Conservation (phyloP, 2,888 invertebrate species). For the Ectemnius continuus region DNA sequence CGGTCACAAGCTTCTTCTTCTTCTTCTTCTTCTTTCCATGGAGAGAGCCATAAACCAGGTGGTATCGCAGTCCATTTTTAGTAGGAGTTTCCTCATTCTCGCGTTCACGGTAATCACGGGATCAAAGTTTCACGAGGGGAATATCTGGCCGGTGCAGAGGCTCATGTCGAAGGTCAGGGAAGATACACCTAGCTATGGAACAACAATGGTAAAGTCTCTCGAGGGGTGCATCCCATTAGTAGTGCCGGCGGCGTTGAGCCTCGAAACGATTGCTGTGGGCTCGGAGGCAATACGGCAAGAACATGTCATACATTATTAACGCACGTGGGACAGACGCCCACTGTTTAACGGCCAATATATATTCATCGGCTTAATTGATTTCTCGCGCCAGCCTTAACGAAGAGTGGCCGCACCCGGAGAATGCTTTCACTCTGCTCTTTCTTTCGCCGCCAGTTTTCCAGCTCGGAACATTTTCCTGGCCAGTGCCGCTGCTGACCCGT, state of each 20-base stretch:
- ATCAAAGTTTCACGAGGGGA: slow-evolving; percentile 56
- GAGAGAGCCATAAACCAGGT: not conserved
- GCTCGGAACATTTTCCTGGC: slow-evolving; percentile 3
- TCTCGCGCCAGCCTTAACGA: slow-evolving; percentile 48
- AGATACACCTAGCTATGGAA: slow-evolving; percentile 55
- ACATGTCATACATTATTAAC: slow-evolving; percentile 70
- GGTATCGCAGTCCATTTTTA: slow-evolving; percentile 5
- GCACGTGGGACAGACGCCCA: slow-evolving; percentile 56
- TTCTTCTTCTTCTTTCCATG: too few relatives aligned
- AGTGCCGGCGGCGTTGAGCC: slow-evolving; percentile 39
- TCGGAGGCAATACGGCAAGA: slow-evolving; percentile 64
- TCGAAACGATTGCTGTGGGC: slow-evolving; percentile 57
- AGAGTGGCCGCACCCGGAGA: slow-evolving; percentile 43
- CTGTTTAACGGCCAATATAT: slow-evolving; percentile 72
- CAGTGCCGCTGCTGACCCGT: not conserved
- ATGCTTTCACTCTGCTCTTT: slow-evolving; percentile 12
- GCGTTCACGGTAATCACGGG: slow-evolving; percentile 48
- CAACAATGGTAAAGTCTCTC: slow-evolving; percentile 59
- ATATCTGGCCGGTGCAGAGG: slow-evolving; percentile 48
- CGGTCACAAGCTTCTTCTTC: too few relatives aligned
- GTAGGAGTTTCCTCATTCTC: slow-evolving; percentile 48
- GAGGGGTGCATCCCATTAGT: slow-evolving; percentile 67
- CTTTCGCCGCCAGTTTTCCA: too few relatives aligned
- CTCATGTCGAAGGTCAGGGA: slow-evolving; percentile 62
- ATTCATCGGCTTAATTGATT: slow-evolving; percentile 73